Percentiles rank a stretch among this genome's conserved stretches.
Evolutionary conservation across 2,888 invertebrate genomes (phyloP).

Genomic region (Cecidostiba fungosa): DNA sequence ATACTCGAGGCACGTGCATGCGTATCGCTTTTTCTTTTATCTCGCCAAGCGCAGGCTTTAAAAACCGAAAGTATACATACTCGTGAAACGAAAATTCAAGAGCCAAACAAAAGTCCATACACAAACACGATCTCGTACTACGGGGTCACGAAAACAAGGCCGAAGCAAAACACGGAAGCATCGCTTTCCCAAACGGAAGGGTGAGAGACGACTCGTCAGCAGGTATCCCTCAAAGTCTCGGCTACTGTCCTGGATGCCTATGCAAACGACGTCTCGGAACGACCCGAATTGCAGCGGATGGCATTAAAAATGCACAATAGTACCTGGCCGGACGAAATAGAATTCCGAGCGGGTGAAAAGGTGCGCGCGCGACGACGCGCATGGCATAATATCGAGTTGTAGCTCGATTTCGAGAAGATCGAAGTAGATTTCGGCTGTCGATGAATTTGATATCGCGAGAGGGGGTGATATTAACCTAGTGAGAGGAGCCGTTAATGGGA

Average conservation of each 20-base stretch:
- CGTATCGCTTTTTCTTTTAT: background rate
- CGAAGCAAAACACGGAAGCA: constrained; percentile 11
- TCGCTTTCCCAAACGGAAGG: background rate
- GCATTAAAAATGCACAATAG: constrained; percentile 55
- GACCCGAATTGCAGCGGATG: constrained; percentile 37
- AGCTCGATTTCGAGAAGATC: constrained; percentile 15
- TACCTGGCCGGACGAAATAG: constrained; percentile 33
- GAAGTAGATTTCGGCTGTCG: constrained; percentile 41
- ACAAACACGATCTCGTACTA: background rate
- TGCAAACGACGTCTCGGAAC: constrained; percentile 34
- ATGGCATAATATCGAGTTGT: background rate
- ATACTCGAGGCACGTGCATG: background rate
- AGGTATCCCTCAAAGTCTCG: background rate
- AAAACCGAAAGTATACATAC: background rate
- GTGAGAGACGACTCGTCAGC: background rate
- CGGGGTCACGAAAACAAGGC: background rate
- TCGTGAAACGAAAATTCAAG: background rate
- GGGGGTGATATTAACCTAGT: constrained; percentile 70
- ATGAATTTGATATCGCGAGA: constrained; percentile 10
- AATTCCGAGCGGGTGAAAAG: constrained; percentile 52
- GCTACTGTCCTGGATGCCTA: constrained; percentile 35
- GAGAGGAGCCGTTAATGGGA: constrained; percentile 66
- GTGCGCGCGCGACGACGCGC: constrained; percentile 7
- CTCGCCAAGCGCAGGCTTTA: background rate
- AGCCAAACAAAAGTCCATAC: background rate